These are phyloP conservation scores for Lacanobia oleracea DNA, from an alignment of 2,888 invertebrate species.

Conservation along the genomic window DNA sequence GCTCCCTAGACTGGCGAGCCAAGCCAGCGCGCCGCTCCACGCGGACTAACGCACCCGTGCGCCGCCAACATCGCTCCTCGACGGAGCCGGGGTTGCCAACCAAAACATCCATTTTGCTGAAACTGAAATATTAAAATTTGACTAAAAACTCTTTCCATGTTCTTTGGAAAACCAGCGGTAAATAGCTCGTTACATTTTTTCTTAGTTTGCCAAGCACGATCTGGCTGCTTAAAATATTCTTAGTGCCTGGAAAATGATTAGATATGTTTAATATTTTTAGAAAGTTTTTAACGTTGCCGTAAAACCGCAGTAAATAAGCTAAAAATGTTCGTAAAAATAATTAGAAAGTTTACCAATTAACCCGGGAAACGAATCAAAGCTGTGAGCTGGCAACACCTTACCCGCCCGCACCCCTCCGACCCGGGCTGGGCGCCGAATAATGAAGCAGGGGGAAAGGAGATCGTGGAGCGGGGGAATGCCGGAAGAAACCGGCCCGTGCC, in stretches of 20 bases:
- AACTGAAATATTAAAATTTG: slow-evolving; percentile 1
- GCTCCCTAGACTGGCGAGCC: slow-evolving; percentile 69
- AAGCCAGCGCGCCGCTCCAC: slow-evolving; percentile 84
- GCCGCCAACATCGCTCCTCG: slow-evolving; percentile 64
- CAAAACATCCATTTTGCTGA: slow-evolving; percentile 11
- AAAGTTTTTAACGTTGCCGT: too few relatives aligned
- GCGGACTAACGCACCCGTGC: slow-evolving; percentile 83
- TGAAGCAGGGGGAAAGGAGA: slow-evolving; percentile 80
- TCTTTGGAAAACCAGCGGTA: neutral
- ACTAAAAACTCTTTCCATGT: neutral
- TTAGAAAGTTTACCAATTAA: slow-evolving; percentile 18
- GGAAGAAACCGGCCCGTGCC: slow-evolving; percentile 81
- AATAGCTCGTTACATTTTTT: neutral
- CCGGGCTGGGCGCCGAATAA: slow-evolving; percentile 81
- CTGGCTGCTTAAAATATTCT: neutral
- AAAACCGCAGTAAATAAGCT: neutral
- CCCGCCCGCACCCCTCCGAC: slow-evolving; percentile 85
- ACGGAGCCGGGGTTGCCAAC: slow-evolving; percentile 72
- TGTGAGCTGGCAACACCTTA: slow-evolving; percentile 74
- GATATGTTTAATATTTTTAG: neutral
- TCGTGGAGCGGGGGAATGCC: slow-evolving; percentile 76
- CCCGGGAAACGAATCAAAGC: slow-evolving; percentile 17
- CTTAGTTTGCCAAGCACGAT: neutral
- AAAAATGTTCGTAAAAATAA: neutral
- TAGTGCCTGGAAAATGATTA: neutral